These are phyloP conservation scores for Eupsittula cactorum DNA, from an alignment of 2,113 vertebrate genomes.

Conservation along the genomic window DNA sequence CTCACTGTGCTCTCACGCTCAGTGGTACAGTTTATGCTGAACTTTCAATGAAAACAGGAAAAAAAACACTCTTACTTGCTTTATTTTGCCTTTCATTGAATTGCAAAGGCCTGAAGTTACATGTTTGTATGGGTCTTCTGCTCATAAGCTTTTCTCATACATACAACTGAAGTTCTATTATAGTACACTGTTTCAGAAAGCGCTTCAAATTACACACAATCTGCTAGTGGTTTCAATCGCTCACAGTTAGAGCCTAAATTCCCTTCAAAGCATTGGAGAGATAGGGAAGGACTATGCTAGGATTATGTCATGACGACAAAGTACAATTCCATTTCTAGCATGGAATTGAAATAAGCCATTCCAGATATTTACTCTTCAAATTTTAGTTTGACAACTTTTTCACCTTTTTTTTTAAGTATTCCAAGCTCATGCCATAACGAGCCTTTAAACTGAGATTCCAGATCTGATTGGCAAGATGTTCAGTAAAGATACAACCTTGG, in stretches of 20 bases:
- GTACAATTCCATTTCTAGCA: background rate
- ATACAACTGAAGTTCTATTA: background rate
- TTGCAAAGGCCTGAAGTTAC: background rate
- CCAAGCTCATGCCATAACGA: background rate
- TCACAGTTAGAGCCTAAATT: background rate
- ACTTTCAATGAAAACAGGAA: constrained; percentile 40
- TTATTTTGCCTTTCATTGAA: background rate
- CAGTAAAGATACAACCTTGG: background rate
- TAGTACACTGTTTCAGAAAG: background rate
- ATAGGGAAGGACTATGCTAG: background rate
- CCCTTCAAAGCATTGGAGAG: background rate
- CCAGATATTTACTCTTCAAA: background rate
- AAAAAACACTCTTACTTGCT: background rate
- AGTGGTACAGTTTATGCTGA: constrained; percentile 14
- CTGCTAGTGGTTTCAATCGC: fast-evolving
- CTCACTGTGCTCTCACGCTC: background rate
- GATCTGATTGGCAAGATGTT: background rate
- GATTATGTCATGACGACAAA: background rate
- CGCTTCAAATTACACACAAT: background rate
- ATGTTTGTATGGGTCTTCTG: background rate
- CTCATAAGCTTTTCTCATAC: background rate
- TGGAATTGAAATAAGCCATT: background rate
- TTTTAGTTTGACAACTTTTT: background rate
- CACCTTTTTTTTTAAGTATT: background rate
- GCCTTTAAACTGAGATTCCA: background rate